These are phyloP conservation scores for Chaitophorus viminalis DNA, from an alignment of 2,888 invertebrate species.

Conservation along the genomic window DNA sequence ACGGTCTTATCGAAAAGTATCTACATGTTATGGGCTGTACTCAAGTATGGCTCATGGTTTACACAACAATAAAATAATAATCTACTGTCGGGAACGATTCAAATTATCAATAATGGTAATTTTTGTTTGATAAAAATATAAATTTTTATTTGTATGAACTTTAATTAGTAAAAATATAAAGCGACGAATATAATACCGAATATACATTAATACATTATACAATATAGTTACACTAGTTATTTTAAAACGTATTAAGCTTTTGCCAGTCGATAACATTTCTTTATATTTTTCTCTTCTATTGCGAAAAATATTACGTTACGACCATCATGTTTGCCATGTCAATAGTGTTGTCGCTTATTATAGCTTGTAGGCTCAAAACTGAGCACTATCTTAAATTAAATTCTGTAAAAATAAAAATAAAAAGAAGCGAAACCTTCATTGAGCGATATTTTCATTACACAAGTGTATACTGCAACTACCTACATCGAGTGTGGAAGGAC, in stretches of 20 bases:
- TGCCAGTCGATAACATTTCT: background rate
- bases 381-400: constrained; percentile 46
- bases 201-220: background rate
- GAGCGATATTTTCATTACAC: constrained; percentile 1
- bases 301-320: constrained; percentile 3
- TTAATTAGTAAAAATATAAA: too few species aligned
- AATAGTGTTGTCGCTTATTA: constrained; percentile 2
- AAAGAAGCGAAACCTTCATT: background rate
- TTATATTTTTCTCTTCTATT: background rate
- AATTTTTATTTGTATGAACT: too few species aligned
- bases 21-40: too few species aligned
- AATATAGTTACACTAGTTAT: background rate
- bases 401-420: background rate
- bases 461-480: too few species aligned
- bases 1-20: too few species aligned
- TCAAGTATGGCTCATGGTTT: too few species aligned
- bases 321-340: background rate
- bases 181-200: too few species aligned
- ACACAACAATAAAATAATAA: too few species aligned
- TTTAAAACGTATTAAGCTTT: background rate
- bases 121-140: too few species aligned
- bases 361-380: background rate
- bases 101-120: too few species aligned
- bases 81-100: too few species aligned
- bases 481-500: background rate